Conservation (phyloP, 1,140 invertebrate genomes). For the Philopotamus ludificatus region DNA sequence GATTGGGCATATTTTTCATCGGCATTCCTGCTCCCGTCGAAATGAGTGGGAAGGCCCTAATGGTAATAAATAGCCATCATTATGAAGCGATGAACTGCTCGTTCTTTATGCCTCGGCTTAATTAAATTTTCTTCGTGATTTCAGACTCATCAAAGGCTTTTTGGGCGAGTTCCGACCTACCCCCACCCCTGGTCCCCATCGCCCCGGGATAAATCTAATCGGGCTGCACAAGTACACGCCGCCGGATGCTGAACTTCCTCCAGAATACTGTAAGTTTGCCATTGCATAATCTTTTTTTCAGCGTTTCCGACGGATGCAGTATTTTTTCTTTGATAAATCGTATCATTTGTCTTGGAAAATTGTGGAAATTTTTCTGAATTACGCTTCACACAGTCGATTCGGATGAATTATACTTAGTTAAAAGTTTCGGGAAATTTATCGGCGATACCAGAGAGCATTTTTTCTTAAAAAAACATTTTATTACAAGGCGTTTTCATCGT, state of each 20-base stretch:
- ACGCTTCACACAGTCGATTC: too few relatives aligned
- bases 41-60: neutral
- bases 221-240: neutral
- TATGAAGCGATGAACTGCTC: conserved; percentile 15
- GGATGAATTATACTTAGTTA: too few relatives aligned
- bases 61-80: conserved; percentile 17
- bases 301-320: too few relatives aligned
- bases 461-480: too few relatives aligned
- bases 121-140: conserved; percentile 22
- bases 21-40: conserved; percentile 4
- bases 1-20: conserved; percentile 9
- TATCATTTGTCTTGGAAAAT: too few relatives aligned
- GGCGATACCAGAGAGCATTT: too few relatives aligned
- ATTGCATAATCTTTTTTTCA: neutral
- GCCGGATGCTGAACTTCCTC: neutral
- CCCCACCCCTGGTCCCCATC: neutral
- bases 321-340: too few relatives aligned
- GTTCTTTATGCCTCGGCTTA: conserved; percentile 6
- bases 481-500: too few relatives aligned
- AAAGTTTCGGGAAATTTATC: too few relatives aligned
- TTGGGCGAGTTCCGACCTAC: neutral
- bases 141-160: conserved; percentile 11
- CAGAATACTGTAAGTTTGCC: neutral
- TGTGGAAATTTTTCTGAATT: too few relatives aligned
- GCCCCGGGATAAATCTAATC: neutral